phyloP scores from a whole-genome alignment of 2,888 invertebrate genomes.

The Linnaemya vulpina region DNA sequence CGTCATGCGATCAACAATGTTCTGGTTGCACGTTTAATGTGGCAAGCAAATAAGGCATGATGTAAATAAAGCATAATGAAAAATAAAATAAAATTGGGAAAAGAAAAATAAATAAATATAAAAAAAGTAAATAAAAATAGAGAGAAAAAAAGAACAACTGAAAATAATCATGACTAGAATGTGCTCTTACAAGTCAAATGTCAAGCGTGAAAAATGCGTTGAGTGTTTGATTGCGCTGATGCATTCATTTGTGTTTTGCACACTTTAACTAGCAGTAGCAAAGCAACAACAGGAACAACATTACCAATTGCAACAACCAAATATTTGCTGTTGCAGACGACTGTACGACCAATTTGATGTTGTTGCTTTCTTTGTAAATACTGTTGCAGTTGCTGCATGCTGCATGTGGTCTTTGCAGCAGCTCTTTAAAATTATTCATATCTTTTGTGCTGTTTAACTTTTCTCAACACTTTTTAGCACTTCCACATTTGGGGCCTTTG shows the following conservation, averaged over 20 bases:
- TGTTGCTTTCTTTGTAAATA: not conserved
- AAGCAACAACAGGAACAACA: slow-evolving; percentile 7
- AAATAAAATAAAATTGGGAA: slow-evolving; percentile 18
- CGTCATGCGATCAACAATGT: slow-evolving; percentile 75
- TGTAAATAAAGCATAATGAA: slow-evolving; percentile 9
- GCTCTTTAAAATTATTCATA: slow-evolving; percentile 67
- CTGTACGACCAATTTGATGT: slow-evolving; percentile 22
- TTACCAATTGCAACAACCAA: not conserved
- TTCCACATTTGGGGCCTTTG: slow-evolving; percentile 59
- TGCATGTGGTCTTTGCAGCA: slow-evolving; percentile 46
- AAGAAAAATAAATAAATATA: slow-evolving; percentile 7
- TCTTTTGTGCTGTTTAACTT: slow-evolving; percentile 46
- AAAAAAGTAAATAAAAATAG: not conserved
- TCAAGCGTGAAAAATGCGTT: slow-evolving; percentile 83
- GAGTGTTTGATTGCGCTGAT: slow-evolving; percentile 74
- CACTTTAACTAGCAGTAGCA: slow-evolving; percentile 42
- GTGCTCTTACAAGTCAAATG: slow-evolving; percentile 81
- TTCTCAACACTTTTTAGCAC: slow-evolving; percentile 59
- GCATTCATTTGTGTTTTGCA: slow-evolving; percentile 65
- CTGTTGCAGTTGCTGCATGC: too few species aligned
- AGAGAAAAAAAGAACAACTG: not conserved
- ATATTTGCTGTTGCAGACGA: slow-evolving; percentile 43
- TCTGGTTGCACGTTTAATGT: slow-evolving; percentile 68
- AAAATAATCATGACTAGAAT: slow-evolving; percentile 75
- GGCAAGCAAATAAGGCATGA: slow-evolving; percentile 47